Evolutionary conservation across 1,140 invertebrate species (phyloP).

Genomic region (Spodoptera litura): DNA sequence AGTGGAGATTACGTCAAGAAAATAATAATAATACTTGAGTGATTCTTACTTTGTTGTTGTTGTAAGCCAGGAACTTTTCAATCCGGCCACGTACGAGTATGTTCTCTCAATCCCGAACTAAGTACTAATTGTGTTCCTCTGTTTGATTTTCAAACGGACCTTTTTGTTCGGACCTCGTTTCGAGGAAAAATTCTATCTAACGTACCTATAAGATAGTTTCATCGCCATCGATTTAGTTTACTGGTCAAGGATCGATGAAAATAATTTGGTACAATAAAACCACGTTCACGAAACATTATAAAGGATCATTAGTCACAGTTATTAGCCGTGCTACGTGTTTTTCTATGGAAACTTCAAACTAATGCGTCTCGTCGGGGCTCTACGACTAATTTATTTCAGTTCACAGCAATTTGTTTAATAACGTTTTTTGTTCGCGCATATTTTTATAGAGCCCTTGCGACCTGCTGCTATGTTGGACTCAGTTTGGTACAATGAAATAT

Average conservation of each 20-base stretch:
- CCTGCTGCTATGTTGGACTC: background rate
- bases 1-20: no score
- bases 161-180: no score
- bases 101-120: no score
- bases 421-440: conserved; percentile 34
- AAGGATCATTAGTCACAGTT: conserved; percentile 11
- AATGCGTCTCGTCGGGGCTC: conserved; percentile 32
- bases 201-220: no score
- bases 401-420: conserved; percentile 33
- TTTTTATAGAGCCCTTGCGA: conserved; percentile 24
- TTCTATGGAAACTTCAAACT: conserved; percentile 31
- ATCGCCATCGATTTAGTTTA: no score
- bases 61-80: no score
- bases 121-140: no score
- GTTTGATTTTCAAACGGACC: no score
- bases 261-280: background rate
- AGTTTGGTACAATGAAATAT: background rate
- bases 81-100: no score
- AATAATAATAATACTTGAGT: no score
- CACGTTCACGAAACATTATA: background rate
- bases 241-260: background rate
- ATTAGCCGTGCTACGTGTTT: background rate
- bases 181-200: no score
- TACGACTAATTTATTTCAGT: conserved; percentile 35
- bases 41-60: no score